Evolutionary conservation across 2,113 vertebrate genomes (phyloP).

Genomic region (Scomber scombrus): DNA sequence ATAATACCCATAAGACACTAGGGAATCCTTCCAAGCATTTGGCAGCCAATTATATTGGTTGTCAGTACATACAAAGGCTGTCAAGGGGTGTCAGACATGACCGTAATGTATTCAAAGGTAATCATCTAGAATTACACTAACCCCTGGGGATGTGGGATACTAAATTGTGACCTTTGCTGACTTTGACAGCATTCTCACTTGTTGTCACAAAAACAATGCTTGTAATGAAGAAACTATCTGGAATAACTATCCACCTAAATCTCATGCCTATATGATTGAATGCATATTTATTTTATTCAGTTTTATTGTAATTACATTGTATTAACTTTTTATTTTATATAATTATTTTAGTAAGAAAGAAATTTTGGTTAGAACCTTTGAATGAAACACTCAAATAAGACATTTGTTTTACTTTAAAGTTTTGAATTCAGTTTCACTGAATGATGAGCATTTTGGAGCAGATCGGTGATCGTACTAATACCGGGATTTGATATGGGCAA

Average conservation of each 20-base stretch:
- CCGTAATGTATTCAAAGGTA: slow-evolving; percentile 67
- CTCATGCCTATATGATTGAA: not conserved
- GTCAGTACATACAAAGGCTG: slow-evolving; percentile 51
- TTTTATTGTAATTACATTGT: not conserved
- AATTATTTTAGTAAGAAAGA: not conserved
- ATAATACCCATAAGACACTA: slow-evolving; percentile 10
- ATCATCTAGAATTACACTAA: slow-evolving; percentile 65
- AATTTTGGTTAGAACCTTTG: not conserved
- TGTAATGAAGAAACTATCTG: slow-evolving; percentile 6
- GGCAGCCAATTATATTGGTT: slow-evolving; percentile 71
- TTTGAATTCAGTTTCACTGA: too few species aligned
- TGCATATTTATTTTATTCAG: not conserved
- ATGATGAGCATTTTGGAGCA: too few species aligned
- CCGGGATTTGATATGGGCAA: not conserved
- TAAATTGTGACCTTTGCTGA: slow-evolving; percentile 48
- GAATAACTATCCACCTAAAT: not conserved
- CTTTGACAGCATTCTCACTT: slow-evolving; percentile 18
- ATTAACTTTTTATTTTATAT: too few species aligned
- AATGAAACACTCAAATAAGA: not conserved
- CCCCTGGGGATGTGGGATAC: slow-evolving; percentile 32
- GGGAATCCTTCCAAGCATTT: slow-evolving; percentile 34
- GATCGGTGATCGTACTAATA: not conserved
- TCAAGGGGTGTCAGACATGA: slow-evolving; percentile 57
- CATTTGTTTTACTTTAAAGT: not conserved
- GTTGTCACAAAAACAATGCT: slow-evolving; percentile 27